Evolutionary conservation across 2,888 invertebrate species (phyloP).

Genomic region (Trichopria drosophilae): DNA sequence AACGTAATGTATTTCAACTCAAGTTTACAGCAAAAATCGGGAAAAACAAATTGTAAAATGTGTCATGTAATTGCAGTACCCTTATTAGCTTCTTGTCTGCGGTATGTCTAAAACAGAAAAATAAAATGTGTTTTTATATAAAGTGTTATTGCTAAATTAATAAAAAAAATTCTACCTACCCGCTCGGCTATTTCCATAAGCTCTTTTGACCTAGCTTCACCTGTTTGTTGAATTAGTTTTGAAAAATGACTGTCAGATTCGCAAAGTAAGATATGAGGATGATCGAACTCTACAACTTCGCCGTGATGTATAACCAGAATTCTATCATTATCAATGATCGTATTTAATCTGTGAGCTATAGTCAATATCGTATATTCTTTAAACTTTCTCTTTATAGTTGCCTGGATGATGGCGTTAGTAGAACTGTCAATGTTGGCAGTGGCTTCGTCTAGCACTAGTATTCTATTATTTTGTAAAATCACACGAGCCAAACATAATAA

Average conservation of each 20-base stretch:
- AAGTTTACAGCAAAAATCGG: too few relatives aligned
- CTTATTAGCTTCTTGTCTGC: too few relatives aligned
- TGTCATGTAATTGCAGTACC: too few relatives aligned
- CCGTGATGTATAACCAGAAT: constrained; percentile 86
- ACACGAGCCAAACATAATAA: constrained; percentile 85
- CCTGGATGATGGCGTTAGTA: constrained; percentile 85
- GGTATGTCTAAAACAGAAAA: too few relatives aligned
- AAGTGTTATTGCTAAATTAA: too few relatives aligned
- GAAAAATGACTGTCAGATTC: constrained; percentile 66
- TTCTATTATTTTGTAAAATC: constrained; percentile 80
- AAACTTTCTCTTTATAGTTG: constrained; percentile 75
- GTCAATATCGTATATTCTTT: constrained; percentile 84
- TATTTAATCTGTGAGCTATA: constrained; percentile 87
- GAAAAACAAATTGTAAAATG: too few relatives aligned
- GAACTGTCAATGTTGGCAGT: constrained; percentile 92
- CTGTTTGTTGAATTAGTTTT: too few relatives aligned
- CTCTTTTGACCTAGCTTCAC: too few relatives aligned
- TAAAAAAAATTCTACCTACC: too few relatives aligned
- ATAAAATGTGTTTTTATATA: too few relatives aligned
- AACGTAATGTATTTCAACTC: too few relatives aligned
- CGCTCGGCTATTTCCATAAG: too few relatives aligned
- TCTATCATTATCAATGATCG: constrained; percentile 89
- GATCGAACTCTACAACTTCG: constrained; percentile 71
- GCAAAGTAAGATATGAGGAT: constrained; percentile 68
- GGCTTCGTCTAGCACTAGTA: constrained; percentile 87